These are phyloP conservation scores for Anorthoa munda DNA, from an alignment of 2,888 invertebrate genomes.

Conservation along the genomic window DNA sequence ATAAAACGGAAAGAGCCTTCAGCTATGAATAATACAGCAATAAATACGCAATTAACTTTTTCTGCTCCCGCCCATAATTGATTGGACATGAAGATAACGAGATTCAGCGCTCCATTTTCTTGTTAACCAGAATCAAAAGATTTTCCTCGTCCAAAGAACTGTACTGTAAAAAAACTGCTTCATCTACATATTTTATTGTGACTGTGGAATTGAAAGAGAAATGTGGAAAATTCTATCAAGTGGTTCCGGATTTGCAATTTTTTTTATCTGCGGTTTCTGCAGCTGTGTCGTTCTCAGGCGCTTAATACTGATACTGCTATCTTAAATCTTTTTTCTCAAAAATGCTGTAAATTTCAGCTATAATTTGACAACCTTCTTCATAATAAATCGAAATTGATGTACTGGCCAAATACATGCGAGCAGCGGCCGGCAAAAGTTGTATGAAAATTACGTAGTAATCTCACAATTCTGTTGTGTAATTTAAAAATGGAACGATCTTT, in stretches of 20 bases:
- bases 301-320: background rate
- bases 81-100: slow-evolving; percentile 65
- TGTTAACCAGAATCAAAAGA: slow-evolving; percentile 62
- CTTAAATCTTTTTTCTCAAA: accelerated
- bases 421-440: too few species aligned
- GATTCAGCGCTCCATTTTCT: slow-evolving; percentile 60
- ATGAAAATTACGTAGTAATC: too few species aligned
- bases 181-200: slow-evolving; percentile 66
- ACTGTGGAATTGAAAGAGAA: slow-evolving; percentile 50
- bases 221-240: slow-evolving; percentile 39
- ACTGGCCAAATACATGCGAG: too few species aligned
- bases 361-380: too few species aligned
- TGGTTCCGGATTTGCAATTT: slow-evolving; percentile 25
- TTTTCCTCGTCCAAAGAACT: slow-evolving; percentile 51
- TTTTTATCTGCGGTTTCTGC: slow-evolving; percentile 3
- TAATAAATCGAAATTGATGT: too few species aligned
- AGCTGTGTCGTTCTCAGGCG: background rate
- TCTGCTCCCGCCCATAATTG: slow-evolving; percentile 58
- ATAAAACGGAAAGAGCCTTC: slow-evolving; percentile 12
- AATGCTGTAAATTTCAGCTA: too few species aligned
- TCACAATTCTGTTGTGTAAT: too few species aligned
- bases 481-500: too few species aligned
- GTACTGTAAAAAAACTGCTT: slow-evolving; percentile 46
- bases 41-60: slow-evolving; percentile 66
- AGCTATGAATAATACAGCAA: slow-evolving; percentile 58